These are phyloP conservation scores for Sipha maydis DNA, from an alignment of 2,888 invertebrate species.

Conservation along the genomic window DNA sequence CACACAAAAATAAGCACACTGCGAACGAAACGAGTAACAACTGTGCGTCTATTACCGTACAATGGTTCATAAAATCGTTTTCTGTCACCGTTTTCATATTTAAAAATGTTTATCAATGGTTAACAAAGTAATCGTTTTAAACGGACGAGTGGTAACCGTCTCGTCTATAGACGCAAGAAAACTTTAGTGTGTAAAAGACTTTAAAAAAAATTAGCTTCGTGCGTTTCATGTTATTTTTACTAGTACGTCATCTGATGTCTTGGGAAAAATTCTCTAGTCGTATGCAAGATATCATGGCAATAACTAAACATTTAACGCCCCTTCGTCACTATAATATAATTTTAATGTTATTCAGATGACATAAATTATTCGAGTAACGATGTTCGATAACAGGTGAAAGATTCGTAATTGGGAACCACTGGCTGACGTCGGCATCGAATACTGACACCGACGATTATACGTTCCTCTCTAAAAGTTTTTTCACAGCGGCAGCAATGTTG, in stretches of 20 bases:
- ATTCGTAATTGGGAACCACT: conserved; percentile 21
- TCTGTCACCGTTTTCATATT: neutral
- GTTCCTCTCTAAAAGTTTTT: conserved; percentile 46
- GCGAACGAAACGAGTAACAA: neutral
- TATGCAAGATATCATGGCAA: too few relatives aligned
- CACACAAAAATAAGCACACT: neutral
- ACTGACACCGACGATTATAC: neutral
- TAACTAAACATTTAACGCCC: too few relatives aligned
- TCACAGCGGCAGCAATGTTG: neutral
- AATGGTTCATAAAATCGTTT: conserved; percentile 11
- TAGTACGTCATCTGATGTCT: too few relatives aligned
- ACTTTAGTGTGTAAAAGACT: neutral
- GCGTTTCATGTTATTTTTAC: too few relatives aligned
- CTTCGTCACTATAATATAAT: too few relatives aligned
- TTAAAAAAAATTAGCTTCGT: too few relatives aligned
- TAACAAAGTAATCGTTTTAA: neutral
- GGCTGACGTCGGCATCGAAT: neutral
- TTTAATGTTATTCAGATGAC: neutral
- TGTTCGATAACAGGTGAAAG: neutral
- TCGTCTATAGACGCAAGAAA: neutral
- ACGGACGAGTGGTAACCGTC: neutral
- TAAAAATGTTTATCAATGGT: neutral
- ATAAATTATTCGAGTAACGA: neutral
- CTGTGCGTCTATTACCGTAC: neutral
- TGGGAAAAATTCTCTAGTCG: too few relatives aligned